Evolutionary conservation across 2,888 invertebrate genomes (phyloP).

Genomic region (Coelinius sp.): DNA sequence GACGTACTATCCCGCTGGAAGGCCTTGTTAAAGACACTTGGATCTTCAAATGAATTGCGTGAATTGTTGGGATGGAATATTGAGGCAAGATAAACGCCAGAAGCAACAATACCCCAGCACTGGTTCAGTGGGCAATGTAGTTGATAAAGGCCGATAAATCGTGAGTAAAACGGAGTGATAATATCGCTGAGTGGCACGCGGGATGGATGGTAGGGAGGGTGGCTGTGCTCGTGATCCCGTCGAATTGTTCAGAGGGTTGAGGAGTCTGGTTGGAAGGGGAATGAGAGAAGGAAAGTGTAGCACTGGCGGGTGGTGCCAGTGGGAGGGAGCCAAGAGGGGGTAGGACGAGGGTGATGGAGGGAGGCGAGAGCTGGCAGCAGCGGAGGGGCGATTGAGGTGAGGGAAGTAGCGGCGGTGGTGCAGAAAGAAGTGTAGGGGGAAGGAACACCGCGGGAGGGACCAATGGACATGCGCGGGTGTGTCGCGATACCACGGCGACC

Average conservation of each 20-base stretch:
- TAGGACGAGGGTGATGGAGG: slow-evolving; percentile 32
- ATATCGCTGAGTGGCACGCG: slow-evolving; percentile 61
- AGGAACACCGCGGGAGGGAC: slow-evolving; percentile 66
- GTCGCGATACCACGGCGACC: slow-evolving; percentile 71
- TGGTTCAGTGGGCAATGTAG: slow-evolving; percentile 58
- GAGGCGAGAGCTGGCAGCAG: slow-evolving; percentile 47
- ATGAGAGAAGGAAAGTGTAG: slow-evolving; percentile 30
- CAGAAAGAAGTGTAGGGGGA: slow-evolving; percentile 53
- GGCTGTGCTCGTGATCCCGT: slow-evolving; percentile 37
- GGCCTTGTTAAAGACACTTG: background rate
- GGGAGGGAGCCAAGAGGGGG: slow-evolving; percentile 20
- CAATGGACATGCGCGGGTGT: slow-evolving; percentile 74
- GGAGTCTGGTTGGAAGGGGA: slow-evolving; percentile 31
- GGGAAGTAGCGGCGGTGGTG: slow-evolving; percentile 49
- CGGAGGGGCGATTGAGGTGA: slow-evolving; percentile 54
- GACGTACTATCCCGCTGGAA: no score
- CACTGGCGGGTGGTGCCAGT: background rate
- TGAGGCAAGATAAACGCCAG: slow-evolving; percentile 10
- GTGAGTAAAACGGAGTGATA: slow-evolving; percentile 67
- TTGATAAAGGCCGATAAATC: slow-evolving; percentile 69
- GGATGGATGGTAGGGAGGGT: slow-evolving; percentile 42
- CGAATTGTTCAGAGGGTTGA: slow-evolving; percentile 38
- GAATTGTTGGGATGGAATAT: slow-evolving; percentile 18
- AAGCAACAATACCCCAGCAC: slow-evolving; percentile 49
- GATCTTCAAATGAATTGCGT: background rate